A percentile compares a stretch with the other conserved stretches of the same genome.
Conservation (phyloP, 2,888 invertebrate genomes). For the Odontocolon sp. region DNA sequence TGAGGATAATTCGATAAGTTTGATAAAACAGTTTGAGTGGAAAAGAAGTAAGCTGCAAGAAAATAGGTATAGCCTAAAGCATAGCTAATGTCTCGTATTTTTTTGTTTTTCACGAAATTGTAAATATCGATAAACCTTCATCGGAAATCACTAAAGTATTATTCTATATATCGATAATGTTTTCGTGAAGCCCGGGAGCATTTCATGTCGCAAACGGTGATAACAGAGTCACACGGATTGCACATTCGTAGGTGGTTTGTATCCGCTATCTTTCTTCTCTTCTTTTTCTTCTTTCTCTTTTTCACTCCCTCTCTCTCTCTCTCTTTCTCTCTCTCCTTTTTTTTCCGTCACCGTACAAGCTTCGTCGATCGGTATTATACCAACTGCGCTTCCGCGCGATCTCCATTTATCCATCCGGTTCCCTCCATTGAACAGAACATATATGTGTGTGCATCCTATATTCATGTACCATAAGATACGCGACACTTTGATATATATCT, state of each 20-base stretch:
- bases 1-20: not conserved
- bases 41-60: not conserved
- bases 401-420: not conserved
- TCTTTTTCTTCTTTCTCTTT: not conserved
- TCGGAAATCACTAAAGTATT: constrained; percentile 12
- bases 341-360: not conserved
- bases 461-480: not conserved
- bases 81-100: no score
- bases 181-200: constrained; percentile 8
- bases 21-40: not conserved
- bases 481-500: not conserved
- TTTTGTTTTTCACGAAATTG: not conserved
- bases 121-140: constrained; percentile 39
- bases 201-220: constrained; percentile 2
- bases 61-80: no score
- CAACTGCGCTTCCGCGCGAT: constrained; percentile 21
- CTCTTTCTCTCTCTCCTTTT: no score
- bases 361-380: constrained; percentile 21
- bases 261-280: not conserved
- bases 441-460: not conserved
- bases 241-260: not conserved
- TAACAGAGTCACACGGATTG: constrained; percentile 16
- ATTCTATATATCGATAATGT: constrained; percentile 13
- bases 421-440: not conserved
- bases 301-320: not conserved